Conservation (phyloP, 1,140 invertebrate genomes). For the Reticulitermes speratus region DNA sequence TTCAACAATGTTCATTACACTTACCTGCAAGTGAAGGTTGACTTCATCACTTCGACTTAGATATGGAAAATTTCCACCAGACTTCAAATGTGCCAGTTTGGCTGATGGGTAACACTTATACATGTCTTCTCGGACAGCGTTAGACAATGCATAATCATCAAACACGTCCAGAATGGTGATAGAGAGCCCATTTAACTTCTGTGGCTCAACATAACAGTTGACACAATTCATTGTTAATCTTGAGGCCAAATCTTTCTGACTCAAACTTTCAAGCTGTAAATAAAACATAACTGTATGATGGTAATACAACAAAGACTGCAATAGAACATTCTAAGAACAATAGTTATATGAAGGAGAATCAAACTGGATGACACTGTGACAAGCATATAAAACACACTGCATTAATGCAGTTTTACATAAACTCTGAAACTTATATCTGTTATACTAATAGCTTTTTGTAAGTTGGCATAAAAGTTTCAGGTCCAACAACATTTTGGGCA, state of each 20-base stretch:
- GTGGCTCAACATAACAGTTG: constrained; percentile 76
- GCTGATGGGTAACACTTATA: constrained; percentile 88
- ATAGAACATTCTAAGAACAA: background rate
- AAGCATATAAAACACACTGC: background rate
- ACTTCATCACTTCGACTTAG: constrained; percentile 86
- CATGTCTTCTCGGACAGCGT: constrained; percentile 73
- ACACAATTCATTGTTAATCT: constrained; percentile 85
- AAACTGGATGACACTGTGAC: constrained; percentile 32
- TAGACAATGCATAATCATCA: constrained; percentile 83
- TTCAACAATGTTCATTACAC: background rate
- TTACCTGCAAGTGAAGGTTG: constrained; percentile 85
- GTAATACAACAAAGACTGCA: background rate
- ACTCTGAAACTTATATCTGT: too few relatives aligned
- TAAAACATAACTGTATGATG: background rate
- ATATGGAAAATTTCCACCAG: constrained; percentile 90
- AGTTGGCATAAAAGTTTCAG: too few relatives aligned
- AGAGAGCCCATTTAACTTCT: constrained; percentile 65
- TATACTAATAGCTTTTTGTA: too few relatives aligned
- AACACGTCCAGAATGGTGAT: constrained; percentile 89
- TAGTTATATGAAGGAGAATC: constrained; percentile 35
- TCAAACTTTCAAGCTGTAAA: constrained; percentile 74
- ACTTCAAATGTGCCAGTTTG: constrained; percentile 84
- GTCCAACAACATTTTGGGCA: too few relatives aligned
- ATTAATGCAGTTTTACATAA: too few relatives aligned
- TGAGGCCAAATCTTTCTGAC: constrained; percentile 81